phyloP scores from a whole-genome alignment of 2,113 vertebrate species.

The Crotophaga sulcirostris region DNA sequence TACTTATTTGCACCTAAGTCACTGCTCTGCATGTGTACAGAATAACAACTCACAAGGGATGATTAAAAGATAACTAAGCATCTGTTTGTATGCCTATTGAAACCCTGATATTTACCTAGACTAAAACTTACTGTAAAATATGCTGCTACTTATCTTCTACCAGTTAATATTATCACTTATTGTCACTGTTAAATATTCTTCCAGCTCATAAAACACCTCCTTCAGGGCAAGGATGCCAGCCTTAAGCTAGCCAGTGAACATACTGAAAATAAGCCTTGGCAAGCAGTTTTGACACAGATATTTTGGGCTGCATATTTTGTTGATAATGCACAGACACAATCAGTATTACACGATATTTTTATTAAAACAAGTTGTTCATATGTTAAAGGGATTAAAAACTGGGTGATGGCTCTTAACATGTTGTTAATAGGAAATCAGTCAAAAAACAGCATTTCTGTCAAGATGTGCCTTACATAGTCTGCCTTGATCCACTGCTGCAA shows the following conservation, averaged over 20 bases:
- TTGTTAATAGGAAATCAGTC: not conserved
- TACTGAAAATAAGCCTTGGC: not conserved
- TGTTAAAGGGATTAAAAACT: conserved; percentile 1
- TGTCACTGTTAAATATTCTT: not conserved
- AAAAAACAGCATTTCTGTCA: not conserved
- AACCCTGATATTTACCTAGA: not conserved
- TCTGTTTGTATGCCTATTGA: not conserved
- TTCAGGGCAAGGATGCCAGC: not conserved
- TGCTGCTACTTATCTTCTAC: not conserved
- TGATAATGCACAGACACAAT: not conserved
- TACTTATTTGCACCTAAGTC: not conserved
- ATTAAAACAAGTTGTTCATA: conserved; percentile 9
- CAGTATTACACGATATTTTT: not conserved
- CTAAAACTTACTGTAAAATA: not conserved
- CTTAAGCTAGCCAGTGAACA: not conserved
- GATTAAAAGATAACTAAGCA: not conserved
- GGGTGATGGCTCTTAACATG: not conserved
- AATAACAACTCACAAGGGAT: not conserved
- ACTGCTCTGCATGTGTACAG: not conserved
- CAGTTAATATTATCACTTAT: not conserved
- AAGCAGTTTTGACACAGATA: conserved; percentile 9
- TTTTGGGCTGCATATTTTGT: not conserved
- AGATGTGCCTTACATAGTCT: not conserved
- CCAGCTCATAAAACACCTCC: not conserved
- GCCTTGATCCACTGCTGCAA: not conserved